These are phyloP conservation scores for Ophthalmolycus amberensis DNA, from an alignment of 2,113 vertebrate species.

Conservation along the genomic window DNA sequence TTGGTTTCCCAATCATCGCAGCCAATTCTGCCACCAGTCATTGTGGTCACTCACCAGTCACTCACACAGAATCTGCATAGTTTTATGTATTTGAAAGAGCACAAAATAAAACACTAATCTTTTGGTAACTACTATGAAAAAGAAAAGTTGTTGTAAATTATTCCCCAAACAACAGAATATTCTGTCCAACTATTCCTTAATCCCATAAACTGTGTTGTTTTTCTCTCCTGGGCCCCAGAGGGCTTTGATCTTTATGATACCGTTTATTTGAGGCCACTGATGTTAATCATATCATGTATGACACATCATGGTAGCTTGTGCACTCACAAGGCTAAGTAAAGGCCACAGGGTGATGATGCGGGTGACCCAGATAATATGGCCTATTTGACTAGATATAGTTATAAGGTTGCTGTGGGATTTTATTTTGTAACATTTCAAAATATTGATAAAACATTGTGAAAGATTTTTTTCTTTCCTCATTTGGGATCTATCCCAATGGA, in stretches of 20 bases:
- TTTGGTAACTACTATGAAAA: no score
- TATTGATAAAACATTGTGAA: background rate
- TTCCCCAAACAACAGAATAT: background rate
- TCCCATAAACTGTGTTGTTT: background rate
- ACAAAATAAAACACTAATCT: no score
- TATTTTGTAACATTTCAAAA: background rate
- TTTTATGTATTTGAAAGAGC: background rate
- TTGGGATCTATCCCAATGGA: no score
- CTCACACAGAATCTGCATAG: background rate
- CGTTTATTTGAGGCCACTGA: background rate
- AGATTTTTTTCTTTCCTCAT: no score
- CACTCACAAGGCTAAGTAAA: background rate
- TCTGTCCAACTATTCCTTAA: background rate
- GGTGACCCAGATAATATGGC: background rate
- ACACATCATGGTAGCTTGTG: background rate
- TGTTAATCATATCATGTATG: background rate
- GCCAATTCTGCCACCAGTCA: no score
- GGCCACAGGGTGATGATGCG: background rate
- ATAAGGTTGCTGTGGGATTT: background rate
- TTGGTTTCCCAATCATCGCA: background rate
- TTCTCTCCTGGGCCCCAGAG: background rate
- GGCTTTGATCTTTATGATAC: background rate
- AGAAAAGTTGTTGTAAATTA: no score
- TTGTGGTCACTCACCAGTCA: background rate
- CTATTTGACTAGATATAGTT: background rate